Percentiles rank a stretch among this genome's conserved stretches.
Evolutionary conservation across 1,140 invertebrate genomes (phyloP).

Genomic region (Dendroctonus valens): DNA sequence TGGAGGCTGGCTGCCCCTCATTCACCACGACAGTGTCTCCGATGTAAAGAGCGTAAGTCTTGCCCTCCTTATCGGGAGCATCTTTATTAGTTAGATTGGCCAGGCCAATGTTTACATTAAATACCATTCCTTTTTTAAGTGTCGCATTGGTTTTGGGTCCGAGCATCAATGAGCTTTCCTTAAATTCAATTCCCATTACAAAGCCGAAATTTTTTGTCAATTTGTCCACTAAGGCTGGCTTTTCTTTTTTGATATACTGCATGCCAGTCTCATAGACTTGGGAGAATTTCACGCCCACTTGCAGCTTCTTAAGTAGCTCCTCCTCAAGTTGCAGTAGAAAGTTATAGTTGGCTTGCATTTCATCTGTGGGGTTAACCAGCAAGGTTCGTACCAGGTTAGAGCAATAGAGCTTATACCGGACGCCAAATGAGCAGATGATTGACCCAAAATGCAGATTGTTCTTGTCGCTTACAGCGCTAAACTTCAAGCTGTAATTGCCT

Average conservation of each 20-base stretch:
- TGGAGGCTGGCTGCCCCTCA: conserved; percentile 77
- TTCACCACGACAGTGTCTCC: conserved; percentile 96
- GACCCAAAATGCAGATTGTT: conserved; percentile 93
- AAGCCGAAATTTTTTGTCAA: conserved; percentile 81
- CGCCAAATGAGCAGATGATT: conserved; percentile 93
- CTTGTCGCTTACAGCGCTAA: conserved; percentile 92
- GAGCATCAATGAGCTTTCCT: conserved; percentile 90
- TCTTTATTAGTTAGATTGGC: conserved; percentile 83
- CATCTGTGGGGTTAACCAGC: conserved; percentile 89
- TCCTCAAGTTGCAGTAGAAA: conserved; percentile 91
- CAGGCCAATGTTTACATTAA: conserved; percentile 94
- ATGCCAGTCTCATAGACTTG: conserved; percentile 87
- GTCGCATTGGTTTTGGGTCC: conserved; percentile 80
- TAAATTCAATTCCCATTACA: conserved; percentile 97
- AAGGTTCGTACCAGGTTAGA: conserved; percentile 98
- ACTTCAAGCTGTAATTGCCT: conserved; percentile 95
- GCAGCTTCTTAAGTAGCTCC: conserved; percentile 81
- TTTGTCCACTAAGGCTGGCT: conserved; percentile 83
- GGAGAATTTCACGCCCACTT: conserved; percentile 80
- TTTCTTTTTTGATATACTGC: conserved; percentile 82
- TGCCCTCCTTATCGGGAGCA: conserved; percentile 80
- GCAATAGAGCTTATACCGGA: conserved; percentile 96
- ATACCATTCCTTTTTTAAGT: conserved; percentile 95
- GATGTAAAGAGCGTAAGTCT: conserved; percentile 92
- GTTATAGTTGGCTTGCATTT: conserved; percentile 86